phyloP scores from a whole-genome alignment of 2,888 invertebrate species.

The Odontocolon sp. region DNA sequence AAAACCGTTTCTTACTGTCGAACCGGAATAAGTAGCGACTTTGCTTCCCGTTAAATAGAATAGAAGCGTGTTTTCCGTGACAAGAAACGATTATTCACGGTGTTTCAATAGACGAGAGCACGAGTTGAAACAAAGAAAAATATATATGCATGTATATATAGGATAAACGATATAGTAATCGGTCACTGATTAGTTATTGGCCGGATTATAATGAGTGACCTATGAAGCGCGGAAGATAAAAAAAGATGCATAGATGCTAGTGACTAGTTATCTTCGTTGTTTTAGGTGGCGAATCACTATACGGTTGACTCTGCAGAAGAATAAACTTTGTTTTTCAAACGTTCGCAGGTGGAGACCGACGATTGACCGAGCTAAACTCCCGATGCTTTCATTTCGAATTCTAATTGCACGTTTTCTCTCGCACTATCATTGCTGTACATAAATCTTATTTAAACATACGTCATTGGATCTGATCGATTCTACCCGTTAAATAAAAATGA shows the following conservation, averaged over 20 bases:
- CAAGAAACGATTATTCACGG: slow-evolving; percentile 64
- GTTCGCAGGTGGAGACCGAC: slow-evolving; percentile 43
- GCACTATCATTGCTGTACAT: slow-evolving; percentile 25
- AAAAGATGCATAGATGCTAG: too few species aligned
- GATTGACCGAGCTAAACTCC: slow-evolving; percentile 42
- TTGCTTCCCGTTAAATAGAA: slow-evolving; percentile 22
- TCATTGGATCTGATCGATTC: slow-evolving; percentile 37
- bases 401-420: slow-evolving; percentile 39
- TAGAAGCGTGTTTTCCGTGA: slow-evolving; percentile 60
- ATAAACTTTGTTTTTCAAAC: slow-evolving; percentile 30
- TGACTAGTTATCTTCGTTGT: too few species aligned
- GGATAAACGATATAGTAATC: too few species aligned
- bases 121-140: background rate
- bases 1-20: slow-evolving; percentile 41
- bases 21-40: too few species aligned
- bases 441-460: slow-evolving; percentile 54
- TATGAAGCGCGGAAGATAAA: too few species aligned
- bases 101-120: slow-evolving; percentile 53
- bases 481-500: slow-evolving; percentile 10
- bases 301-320: too few species aligned
- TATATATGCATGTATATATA: background rate
- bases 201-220: too few species aligned
- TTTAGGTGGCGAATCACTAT: too few species aligned
- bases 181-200: too few species aligned
- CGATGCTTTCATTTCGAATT: slow-evolving; percentile 39